Evolutionary conservation across 2,888 invertebrate genomes (phyloP), one percentile per base, ranked within the genome.

Genomic region (Trichopoda pennipes): DNA sequence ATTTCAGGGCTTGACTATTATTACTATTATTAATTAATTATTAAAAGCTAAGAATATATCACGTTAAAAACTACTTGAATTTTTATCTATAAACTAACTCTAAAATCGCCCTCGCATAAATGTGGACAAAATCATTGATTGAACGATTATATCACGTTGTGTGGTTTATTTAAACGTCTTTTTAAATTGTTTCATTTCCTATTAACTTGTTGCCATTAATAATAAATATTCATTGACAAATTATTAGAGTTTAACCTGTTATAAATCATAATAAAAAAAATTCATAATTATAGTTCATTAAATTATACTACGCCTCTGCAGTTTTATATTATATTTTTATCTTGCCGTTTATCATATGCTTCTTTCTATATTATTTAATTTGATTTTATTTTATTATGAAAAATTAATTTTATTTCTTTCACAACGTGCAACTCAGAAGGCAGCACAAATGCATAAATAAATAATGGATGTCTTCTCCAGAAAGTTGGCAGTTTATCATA

Each of bases 401-500:
- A n/a, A n/a, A n/a, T n/a, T n/a, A n/a, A n/a, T 23, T 49, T 38
- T 49, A 56, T 58, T 47, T 64, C 49, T 28, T 28, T 56, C 47
- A 56, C 23, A 56, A 23, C 32, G 56, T 47, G 28, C 53, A 28
- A 49, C 32, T 23, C 56, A 17, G 19, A 38, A 47, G 47, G 63
- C 70, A 38, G 38, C 63, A 58, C 64, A 42, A 35, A 63, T 69
- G 56, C 51, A 68, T 55, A 60, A 61, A 68, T 76, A 70, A 63
- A 79, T 79, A 75, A 79, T 82, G 72, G 61, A 76, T 82, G 82
- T 82, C 79, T 82, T 82, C 68, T 70, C 23, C 82, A 68, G 75
- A 76, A 79, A 80, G 79, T 83, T 83, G 81, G 42, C 76, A 76
- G 79, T 84, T 81, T 83, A 81, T 83, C 81, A 84, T 83, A 63